Evolutionary conservation across 2,797 vertebrate species (phyloP), one percentile per base, ranked within the genome.

Genomic region (Channallabes apus): DNA sequence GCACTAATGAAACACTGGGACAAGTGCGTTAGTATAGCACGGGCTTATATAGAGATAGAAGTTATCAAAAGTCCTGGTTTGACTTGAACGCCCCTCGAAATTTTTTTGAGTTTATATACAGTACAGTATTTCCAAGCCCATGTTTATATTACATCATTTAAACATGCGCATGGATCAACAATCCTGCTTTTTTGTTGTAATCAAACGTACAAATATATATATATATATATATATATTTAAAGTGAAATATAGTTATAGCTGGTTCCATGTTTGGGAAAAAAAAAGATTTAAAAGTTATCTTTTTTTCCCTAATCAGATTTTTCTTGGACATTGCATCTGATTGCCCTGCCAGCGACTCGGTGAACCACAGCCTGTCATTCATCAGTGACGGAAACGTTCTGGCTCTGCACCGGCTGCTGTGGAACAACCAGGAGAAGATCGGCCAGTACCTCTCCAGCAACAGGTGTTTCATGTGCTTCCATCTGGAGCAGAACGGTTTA

Each of bases 351-450:
- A 98, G 97, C 0, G 98, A 99, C 91, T 96, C 97, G 0, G 96
- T 99, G 88, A 99, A 99, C 92, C 98, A 99, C 92, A 99, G 98
- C 92, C 94, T 99, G 87, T 99, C 98, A 3, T 99, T 99, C 90
- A 99, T 99, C 95, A 99, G 98, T 20, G 98, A 99, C 0, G 96
- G 98, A 71, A 99, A 99, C 0, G 98, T 99, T 0, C 94, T 99
- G 20, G 98, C 98, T 3, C 92, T 99, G 81, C 98, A 99, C 89
- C 96, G 98, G 2, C 91, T 99, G n/a, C 95, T 99, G 68, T 99
- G 98, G 98, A 99, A 99, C 94, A 99, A 99, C 90, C 97, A 99
- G 92, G 98, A 99, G 93, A 96, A 98, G 64, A 99, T 99, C 17
- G 97, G 98, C 87, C 98, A 99, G 91, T 99, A 99, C 92, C 96